Evolutionary conservation across 2,888 invertebrate genomes (phyloP).

Genomic region (Cenopis cana): DNA sequence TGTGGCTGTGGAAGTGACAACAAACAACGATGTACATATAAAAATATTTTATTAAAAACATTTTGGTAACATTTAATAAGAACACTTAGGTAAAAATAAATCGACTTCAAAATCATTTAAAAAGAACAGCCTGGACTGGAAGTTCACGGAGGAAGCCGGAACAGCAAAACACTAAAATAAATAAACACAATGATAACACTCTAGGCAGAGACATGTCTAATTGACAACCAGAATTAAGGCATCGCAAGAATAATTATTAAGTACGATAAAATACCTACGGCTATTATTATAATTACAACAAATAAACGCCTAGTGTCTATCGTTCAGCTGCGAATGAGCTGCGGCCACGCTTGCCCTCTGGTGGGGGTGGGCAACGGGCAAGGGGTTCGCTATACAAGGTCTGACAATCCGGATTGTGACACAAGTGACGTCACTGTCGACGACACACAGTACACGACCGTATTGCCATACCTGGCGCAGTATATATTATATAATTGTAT

Average conservation of each 20-base stretch:
- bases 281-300: constrained; percentile 86
- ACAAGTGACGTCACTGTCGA: too few species aligned
- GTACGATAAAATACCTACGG: constrained; percentile 85
- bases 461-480: too few species aligned
- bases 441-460: too few species aligned
- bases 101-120: constrained; percentile 85
- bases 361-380: constrained; percentile 44
- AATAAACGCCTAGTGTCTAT: constrained; percentile 80
- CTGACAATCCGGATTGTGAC: too few species aligned
- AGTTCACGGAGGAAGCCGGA: constrained; percentile 85
- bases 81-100: constrained; percentile 87
- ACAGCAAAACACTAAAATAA: constrained; percentile 82
- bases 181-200: constrained; percentile 84
- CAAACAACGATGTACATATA: constrained; percentile 78
- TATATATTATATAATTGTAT: too few species aligned
- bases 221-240: constrained; percentile 87
- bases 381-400: too few species aligned
- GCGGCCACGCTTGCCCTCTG: constrained; percentile 48
- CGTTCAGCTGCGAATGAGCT: constrained; percentile 64
- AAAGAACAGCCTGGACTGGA: constrained; percentile 86
- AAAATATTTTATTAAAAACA: constrained; percentile 87
- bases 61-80: constrained; percentile 87
- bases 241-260: constrained; percentile 86
- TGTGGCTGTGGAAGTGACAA: constrained; percentile 3
- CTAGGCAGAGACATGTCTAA: constrained; percentile 85